These are phyloP conservation scores for Melitaea athalia DNA, from an alignment of 2,888 invertebrate species.

Conservation along the genomic window DNA sequence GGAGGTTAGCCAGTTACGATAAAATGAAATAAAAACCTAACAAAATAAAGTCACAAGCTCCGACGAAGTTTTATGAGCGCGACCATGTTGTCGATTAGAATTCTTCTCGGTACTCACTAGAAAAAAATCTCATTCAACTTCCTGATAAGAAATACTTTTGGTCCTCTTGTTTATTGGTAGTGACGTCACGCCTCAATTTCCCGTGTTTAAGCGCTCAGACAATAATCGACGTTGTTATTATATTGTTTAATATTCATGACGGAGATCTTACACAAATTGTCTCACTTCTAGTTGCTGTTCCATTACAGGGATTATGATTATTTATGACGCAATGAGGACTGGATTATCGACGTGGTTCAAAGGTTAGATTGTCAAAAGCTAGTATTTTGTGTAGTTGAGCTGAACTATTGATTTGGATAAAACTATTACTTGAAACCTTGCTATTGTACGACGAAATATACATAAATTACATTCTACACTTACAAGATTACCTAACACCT, in stretches of 20 bases:
- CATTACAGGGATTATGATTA: slow-evolving; percentile 50
- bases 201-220: slow-evolving; percentile 66
- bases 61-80: slow-evolving; percentile 33
- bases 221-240: slow-evolving; percentile 71
- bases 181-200: slow-evolving; percentile 63
- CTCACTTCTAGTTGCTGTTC: slow-evolving; percentile 43
- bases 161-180: slow-evolving; percentile 46
- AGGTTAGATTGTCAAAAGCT: slow-evolving; percentile 2
- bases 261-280: slow-evolving; percentile 48
- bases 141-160: slow-evolving; percentile 52
- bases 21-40: slow-evolving; percentile 1
- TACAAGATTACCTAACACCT: no score
- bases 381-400: background rate
- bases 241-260: slow-evolving; percentile 61
- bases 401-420: background rate
- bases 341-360: slow-evolving; percentile 28
- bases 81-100: slow-evolving; percentile 53
- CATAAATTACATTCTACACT: no score
- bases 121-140: slow-evolving; percentile 67
- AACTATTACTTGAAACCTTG: background rate
- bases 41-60: slow-evolving; percentile 22
- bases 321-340: slow-evolving; percentile 43
- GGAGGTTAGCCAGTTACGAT: background rate
- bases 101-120: slow-evolving; percentile 48
- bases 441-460: background rate